Percentiles rank a stretch among this genome's conserved stretches.
phyloP scores from a whole-genome alignment of 2,113 vertebrate species.

The Alligator sinensis region DNA sequence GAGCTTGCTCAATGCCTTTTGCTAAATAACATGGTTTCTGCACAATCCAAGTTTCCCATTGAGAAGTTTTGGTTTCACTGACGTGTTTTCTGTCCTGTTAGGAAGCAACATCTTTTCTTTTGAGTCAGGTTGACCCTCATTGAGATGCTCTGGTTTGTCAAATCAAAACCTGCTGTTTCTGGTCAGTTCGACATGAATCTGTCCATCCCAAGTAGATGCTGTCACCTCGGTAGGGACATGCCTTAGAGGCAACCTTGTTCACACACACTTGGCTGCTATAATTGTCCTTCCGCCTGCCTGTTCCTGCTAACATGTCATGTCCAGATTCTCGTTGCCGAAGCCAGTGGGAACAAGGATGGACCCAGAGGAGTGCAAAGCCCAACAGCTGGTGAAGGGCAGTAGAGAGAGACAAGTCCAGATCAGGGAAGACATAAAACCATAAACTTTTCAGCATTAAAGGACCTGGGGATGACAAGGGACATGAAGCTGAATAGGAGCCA shows the following conservation, averaged over 20 bases:
- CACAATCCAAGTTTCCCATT: fast-evolving
- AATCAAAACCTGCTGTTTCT: background rate
- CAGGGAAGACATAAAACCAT: too few species aligned
- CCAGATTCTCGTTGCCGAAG: too few species aligned
- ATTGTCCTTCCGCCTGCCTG: too few species aligned
- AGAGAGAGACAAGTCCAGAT: background rate
- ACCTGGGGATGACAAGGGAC: too few species aligned
- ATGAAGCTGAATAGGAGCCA: too few species aligned
- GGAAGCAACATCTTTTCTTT: background rate
- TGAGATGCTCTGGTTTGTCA: background rate
- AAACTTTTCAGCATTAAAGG: too few species aligned
- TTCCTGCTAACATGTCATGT: too few species aligned
- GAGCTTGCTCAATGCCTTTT: background rate
- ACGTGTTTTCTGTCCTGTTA: background rate
- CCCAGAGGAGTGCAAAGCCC: too few species aligned
- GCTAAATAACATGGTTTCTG: fast-evolving
- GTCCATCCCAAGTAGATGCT: background rate
- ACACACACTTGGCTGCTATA: background rate
- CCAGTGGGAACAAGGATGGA: too few species aligned
- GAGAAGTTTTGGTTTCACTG: background rate
- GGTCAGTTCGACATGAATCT: background rate
- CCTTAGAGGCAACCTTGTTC: background rate
- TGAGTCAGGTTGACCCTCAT: background rate
- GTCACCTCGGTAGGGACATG: too few species aligned
- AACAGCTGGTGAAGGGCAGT: background rate